Evolutionary conservation across 2,113 vertebrate genomes (phyloP).

Genomic region (Cyphomyrus plagiostoma): DNA sequence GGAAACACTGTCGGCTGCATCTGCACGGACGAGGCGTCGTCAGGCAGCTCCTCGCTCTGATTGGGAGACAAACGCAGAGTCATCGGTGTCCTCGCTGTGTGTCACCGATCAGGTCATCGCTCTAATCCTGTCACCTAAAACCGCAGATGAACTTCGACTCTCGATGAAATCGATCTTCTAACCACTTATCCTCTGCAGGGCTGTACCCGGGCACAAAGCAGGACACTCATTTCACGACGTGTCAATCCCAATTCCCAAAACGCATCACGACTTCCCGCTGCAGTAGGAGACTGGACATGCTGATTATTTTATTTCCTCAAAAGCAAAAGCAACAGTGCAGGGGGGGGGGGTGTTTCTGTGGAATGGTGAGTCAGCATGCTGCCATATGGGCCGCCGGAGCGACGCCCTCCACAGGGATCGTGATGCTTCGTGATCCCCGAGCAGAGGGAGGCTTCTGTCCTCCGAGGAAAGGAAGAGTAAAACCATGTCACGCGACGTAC

Average conservation of each 20-base stretch:
- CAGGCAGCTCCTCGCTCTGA: conserved; percentile 28
- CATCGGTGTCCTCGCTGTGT: not conserved
- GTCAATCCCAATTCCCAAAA: not conserved
- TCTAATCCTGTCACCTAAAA: not conserved
- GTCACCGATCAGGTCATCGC: not conserved
- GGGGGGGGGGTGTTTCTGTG: not conserved
- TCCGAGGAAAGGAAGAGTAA: not conserved
- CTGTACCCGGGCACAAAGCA: not conserved
- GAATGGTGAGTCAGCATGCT: conserved; percentile 5
- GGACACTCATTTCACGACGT: not conserved
- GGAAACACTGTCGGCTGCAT: conserved; percentile 34
- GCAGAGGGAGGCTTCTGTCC: not conserved
- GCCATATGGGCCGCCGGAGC: not conserved
- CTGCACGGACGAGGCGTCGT: conserved; percentile 31
- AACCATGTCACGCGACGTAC: not conserved
- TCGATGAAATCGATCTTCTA: not conserved
- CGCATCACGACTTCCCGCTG: not conserved
- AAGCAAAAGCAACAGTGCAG: not conserved
- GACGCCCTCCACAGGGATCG: not conserved
- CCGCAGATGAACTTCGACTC: not conserved
- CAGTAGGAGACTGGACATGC: not conserved
- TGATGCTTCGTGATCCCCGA: not conserved
- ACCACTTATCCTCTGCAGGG: not conserved
- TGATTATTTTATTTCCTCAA: conserved; percentile 9
- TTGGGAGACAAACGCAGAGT: not conserved